Percentiles rank a stretch among this genome's conserved stretches.
Evolutionary conservation across 2,888 invertebrate genomes (phyloP).

Genomic region (Pristionchus exspectatus): DNA sequence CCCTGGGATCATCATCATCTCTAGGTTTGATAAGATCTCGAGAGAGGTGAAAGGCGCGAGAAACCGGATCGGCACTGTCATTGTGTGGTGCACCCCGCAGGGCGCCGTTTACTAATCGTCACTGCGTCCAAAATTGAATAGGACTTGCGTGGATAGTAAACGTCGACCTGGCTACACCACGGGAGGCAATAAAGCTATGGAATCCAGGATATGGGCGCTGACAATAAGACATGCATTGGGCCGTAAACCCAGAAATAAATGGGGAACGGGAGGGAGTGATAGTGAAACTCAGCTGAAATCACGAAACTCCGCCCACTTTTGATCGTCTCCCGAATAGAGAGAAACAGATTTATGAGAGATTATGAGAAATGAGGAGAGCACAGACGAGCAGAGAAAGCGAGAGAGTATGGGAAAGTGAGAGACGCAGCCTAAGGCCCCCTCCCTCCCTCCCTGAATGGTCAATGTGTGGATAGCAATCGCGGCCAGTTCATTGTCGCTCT

Average conservation of each 20-base stretch:
- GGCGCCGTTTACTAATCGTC: slow-evolving; percentile 37
- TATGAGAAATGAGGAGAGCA: not conserved
- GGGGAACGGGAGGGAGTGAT: slow-evolving; percentile 25
- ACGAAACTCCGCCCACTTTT: slow-evolving; percentile 16
- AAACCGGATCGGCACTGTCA: slow-evolving; percentile 33
- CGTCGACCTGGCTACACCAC: slow-evolving; percentile 30
- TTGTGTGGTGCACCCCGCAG: slow-evolving; percentile 33
- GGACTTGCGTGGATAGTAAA: slow-evolving; percentile 14
- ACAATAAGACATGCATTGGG: not conserved
- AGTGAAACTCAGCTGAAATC: slow-evolving; percentile 50
- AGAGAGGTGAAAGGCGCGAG: slow-evolving; percentile 58
- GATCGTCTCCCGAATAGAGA: not conserved
- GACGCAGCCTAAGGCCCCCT: not conserved
- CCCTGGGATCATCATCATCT: slow-evolving; percentile 22
- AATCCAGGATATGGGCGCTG: slow-evolving; percentile 33
- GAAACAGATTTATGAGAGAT: slow-evolving; percentile 14
- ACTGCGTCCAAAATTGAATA: slow-evolving; percentile 30
- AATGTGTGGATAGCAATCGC: not conserved
- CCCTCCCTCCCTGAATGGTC: not conserved
- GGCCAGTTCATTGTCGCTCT: slow-evolving; percentile 18
- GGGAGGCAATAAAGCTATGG: not conserved
- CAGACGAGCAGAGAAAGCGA: slow-evolving; percentile 17
- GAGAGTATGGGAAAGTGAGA: slow-evolving; percentile 14
- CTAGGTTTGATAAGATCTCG: slow-evolving; percentile 48
- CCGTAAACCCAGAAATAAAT: slow-evolving; percentile 46